Percentiles rank a stretch among this genome's conserved stretches.
Evolutionary conservation across 1,140 invertebrate species (phyloP).

Genomic region (Eufriesea mexicana): DNA sequence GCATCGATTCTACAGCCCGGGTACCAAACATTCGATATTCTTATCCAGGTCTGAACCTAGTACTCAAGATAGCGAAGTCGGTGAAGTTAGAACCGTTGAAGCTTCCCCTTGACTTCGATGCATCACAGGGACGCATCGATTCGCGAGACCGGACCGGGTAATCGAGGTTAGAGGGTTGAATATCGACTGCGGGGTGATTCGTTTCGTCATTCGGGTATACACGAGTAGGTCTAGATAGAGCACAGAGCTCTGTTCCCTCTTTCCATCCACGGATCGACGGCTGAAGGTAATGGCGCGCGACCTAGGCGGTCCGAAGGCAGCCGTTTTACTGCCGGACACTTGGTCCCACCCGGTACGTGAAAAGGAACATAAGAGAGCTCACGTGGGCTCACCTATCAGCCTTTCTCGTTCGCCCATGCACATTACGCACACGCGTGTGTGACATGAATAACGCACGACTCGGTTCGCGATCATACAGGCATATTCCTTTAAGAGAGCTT

Average conservation of each 20-base stretch:
- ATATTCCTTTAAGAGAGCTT: constrained; percentile 60
- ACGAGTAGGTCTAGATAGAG: too few relatives aligned
- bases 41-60: too few relatives aligned
- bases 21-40: too few relatives aligned
- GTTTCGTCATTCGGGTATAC: not conserved
- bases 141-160: too few relatives aligned
- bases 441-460: constrained; percentile 61
- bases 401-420: constrained; percentile 67
- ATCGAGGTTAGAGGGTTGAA: too few relatives aligned
- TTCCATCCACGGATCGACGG: not conserved
- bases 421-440: constrained; percentile 61
- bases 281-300: not conserved
- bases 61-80: too few relatives aligned
- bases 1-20: too few relatives aligned
- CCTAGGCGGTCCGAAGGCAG: not conserved
- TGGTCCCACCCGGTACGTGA: constrained; percentile 59
- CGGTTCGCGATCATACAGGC: constrained; percentile 49
- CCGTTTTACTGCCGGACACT: not conserved
- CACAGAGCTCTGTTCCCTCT: too few relatives aligned
- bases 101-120: too few relatives aligned
- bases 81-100: too few relatives aligned
- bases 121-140: too few relatives aligned
- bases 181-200: too few relatives aligned
- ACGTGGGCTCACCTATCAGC: constrained; percentile 64
- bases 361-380: constrained; percentile 48